Evolutionary conservation across 1,140 invertebrate species (phyloP), one percentile per base, ranked within the genome.

Genomic region (Pissodes strobi): DNA sequence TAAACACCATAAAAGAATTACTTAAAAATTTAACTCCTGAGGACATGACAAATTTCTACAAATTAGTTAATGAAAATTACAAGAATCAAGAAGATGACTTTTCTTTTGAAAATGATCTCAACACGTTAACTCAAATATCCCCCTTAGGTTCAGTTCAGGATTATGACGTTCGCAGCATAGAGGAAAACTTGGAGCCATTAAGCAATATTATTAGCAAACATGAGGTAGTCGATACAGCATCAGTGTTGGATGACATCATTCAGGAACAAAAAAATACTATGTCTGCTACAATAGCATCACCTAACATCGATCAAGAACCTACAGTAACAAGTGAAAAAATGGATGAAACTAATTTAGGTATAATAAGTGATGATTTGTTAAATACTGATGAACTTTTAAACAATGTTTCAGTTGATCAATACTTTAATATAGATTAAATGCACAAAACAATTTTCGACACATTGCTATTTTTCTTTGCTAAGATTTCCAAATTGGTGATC

Each of bases 1-100:
- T 58, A n/a, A 53, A 18, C 55, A 51, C 30, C 10, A 45, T 65
- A 22, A 65, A 65, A 30, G 63, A 65, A 41, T 17, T 65, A 27
- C 15, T 65, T 4, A 65, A 52, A 46, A 58, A 43, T 17, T 8
- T 65, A 13, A 48, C 55, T 5, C 56, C 53, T 0, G 63, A 65
- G 0, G 55, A 65, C 12, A 65, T 65, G 56, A 25, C 63, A 4
- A 52, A 25, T 18, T 59, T 65, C 38, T 65, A 59, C 21, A 65
- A 65, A 41, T 46, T 65, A 15, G 37, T 65, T 1, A 65, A 65
- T 48, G 63, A 65, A 9, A 65, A 65, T 37, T 59, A 45, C 43
- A 65, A 58, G 21, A 15, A 13, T 15, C 63, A 65, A 46, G 63
- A 65, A 8, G 55, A 65, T 6, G 48, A 43, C 0, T 21, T 51